A percentile compares a stretch with the other conserved stretches of the same genome.
These are phyloP conservation scores for Eilema griseolum DNA, from an alignment of 2,888 invertebrate species.

Conservation along the genomic window DNA sequence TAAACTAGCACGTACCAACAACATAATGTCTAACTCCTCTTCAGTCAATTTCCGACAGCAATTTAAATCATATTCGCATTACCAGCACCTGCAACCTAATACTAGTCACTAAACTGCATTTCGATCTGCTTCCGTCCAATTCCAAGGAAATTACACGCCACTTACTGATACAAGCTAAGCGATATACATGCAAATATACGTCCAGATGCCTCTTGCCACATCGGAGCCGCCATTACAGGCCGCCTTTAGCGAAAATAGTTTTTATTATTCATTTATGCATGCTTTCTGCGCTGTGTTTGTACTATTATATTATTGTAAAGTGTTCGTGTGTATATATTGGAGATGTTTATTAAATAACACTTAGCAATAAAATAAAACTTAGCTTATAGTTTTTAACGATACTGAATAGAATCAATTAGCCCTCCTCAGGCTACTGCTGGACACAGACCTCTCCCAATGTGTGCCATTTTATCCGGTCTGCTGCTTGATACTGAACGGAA, in stretches of 20 bases:
- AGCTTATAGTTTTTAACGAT: too few relatives aligned
- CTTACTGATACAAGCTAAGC: conserved; percentile 41
- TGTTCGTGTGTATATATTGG: too few relatives aligned
- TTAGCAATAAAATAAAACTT: too few relatives aligned
- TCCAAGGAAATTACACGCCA: conserved; percentile 43
- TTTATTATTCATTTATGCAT: neutral
- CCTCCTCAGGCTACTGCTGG: too few relatives aligned
- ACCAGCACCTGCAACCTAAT: neutral
- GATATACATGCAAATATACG: conserved; percentile 52
- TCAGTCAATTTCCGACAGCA: neutral
- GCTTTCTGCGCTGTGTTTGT: neutral
- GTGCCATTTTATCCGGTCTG: too few relatives aligned
- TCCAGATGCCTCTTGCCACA: conserved; percentile 43
- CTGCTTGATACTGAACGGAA: too few relatives aligned
- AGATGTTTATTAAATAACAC: too few relatives aligned
- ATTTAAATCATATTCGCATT: neutral
- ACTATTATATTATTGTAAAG: neutral
- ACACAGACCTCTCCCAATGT: too few relatives aligned
- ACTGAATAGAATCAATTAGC: too few relatives aligned
- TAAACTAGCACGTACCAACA: too few relatives aligned
- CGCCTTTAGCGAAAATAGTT: conserved; percentile 3
- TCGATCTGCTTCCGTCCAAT: conserved; percentile 26
- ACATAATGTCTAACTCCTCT: neutral
- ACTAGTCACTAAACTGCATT: conserved; percentile 21
- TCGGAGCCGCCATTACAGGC: conserved; percentile 22